A percentile compares a stretch with the other conserved stretches of the same genome.
Evolutionary conservation across 2,797 vertebrate species (phyloP).

Genomic region (Sphenodon punctatus): DNA sequence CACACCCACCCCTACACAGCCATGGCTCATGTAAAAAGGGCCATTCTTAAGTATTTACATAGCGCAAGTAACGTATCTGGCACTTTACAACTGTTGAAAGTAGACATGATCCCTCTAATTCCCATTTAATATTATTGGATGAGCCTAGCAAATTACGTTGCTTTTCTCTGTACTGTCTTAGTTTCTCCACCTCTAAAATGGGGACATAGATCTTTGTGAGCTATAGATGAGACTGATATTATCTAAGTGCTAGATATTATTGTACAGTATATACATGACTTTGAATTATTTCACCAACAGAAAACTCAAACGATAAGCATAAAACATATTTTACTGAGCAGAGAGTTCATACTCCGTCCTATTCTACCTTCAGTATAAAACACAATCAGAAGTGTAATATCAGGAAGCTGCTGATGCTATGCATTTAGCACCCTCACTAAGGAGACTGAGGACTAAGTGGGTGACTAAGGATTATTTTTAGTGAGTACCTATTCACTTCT

Average conservation of each 20-base stretch:
- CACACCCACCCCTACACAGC: no score
- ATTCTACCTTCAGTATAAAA: neutral
- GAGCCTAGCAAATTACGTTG: no score
- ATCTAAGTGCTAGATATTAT: neutral
- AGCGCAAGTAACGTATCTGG: no score
- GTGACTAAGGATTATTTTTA: no score
- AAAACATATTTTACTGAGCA: neutral
- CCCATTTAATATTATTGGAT: no score
- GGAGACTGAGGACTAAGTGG: no score
- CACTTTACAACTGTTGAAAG: no score
- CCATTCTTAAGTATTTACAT: no score
- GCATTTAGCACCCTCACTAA: neutral
- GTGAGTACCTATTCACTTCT: neutral
- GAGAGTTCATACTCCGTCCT: neutral
- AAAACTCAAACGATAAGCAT: neutral
- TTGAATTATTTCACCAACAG: neutral
- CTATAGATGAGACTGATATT: neutral
- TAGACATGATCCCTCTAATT: no score
- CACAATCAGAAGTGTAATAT: neutral
- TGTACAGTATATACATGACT: rapidly evolving
- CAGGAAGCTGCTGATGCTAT: neutral
- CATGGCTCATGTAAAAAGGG: no score
- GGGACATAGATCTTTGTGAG: neutral
- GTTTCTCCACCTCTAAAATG: no score
- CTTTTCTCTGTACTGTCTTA: no score